phyloP scores from a whole-genome alignment of 2,113 vertebrate species.

The Opisthocomus hoazin region DNA sequence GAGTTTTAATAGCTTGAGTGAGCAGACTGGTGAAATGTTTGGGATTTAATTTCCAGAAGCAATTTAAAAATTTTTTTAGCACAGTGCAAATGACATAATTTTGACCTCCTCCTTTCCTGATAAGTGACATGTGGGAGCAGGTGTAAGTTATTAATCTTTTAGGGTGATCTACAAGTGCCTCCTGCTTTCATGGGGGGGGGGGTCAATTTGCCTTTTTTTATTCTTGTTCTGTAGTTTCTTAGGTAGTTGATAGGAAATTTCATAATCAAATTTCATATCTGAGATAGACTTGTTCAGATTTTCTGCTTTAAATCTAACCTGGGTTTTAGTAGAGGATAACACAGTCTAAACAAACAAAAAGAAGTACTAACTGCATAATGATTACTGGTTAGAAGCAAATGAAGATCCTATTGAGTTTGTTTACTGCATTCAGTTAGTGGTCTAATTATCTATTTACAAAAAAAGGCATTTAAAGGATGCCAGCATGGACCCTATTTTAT shows the following conservation, averaged over 20 bases:
- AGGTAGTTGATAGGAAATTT: not conserved
- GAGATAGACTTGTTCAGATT: not conserved
- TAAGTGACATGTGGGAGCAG: not conserved
- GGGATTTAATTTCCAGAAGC: not conserved
- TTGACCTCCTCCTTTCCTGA: not conserved
- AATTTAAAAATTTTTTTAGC: not conserved
- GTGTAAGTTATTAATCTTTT: not conserved
- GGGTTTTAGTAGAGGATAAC: not conserved
- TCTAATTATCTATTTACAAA: conserved; percentile 63
- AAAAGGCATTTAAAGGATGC: conserved; percentile 50
- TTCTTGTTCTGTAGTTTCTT: not conserved
- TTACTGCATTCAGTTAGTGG: not conserved
- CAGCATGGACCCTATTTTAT: conserved; percentile 40
- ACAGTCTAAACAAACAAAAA: not conserved
- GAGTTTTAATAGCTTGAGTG: not conserved
- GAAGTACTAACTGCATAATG: conserved; percentile 12
- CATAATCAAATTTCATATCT: not conserved
- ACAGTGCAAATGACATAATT: not conserved
- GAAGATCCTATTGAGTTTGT: not conserved
- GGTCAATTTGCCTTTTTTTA: not conserved
- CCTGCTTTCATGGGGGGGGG: not conserved
- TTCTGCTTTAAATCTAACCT: not conserved
- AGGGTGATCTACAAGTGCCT: not conserved
- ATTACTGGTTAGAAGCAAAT: conserved; percentile 26
- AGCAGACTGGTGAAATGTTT: not conserved